These are phyloP conservation scores for Philereme vetulata DNA, from an alignment of 2,888 invertebrate species.

Conservation along the genomic window DNA sequence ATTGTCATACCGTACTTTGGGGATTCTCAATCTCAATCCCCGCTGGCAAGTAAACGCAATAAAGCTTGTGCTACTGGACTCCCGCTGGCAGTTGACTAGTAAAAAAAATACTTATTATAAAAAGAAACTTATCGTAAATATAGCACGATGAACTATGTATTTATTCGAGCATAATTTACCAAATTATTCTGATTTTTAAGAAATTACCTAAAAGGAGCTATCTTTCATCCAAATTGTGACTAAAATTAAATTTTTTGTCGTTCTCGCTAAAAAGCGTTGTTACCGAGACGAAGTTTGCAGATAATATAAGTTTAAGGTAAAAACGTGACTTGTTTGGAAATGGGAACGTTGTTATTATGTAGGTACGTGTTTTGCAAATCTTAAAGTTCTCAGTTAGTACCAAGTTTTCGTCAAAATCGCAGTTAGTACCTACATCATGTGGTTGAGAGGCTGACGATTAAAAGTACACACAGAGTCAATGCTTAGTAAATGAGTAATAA, in stretches of 20 bases:
- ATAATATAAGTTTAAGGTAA: slow-evolving; percentile 33
- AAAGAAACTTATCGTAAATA: too few relatives aligned
- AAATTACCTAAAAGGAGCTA: not conserved
- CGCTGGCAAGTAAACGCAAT: too few relatives aligned
- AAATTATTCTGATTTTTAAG: not conserved
- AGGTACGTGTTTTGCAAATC: slow-evolving; percentile 35
- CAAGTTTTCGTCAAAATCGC: slow-evolving; percentile 32
- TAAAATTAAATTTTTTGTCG: slow-evolving; percentile 37
- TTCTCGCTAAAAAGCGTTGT: slow-evolving; percentile 36
- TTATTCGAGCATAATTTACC: too few relatives aligned
- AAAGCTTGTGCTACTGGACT: too few relatives aligned
- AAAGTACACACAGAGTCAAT: too few relatives aligned
- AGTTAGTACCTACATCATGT: slow-evolving; percentile 25
- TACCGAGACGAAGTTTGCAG: slow-evolving; percentile 35
- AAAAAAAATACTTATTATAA: too few relatives aligned
- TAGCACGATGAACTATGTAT: too few relatives aligned
- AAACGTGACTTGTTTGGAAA: slow-evolving; percentile 44
- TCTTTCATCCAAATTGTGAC: slow-evolving; percentile 14
- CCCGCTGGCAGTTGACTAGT: too few relatives aligned
- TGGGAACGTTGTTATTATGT: too few relatives aligned
- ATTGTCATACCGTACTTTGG: too few relatives aligned
- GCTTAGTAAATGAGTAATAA: too few relatives aligned
- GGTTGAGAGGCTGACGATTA: not conserved
- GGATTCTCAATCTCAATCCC: too few relatives aligned
- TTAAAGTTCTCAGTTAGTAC: slow-evolving; percentile 36